Base-by-base conservation (phyloP, 2,888 invertebrate species). In the Cephus pulcher region DNA sequence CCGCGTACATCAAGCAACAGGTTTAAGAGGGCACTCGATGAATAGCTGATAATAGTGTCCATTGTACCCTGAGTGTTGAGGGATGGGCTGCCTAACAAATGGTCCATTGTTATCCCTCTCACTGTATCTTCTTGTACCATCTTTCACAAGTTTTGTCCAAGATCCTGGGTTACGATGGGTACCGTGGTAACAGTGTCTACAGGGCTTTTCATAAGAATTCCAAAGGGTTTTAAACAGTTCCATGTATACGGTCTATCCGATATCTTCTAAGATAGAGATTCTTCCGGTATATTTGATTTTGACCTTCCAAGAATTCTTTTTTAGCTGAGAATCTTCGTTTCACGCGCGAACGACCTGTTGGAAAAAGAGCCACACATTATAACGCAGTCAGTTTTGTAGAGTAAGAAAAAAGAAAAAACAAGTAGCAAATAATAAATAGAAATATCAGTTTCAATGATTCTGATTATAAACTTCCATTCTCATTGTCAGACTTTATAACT, bases 41-140 rank as follows among this genome's bases (percentile, higher is more conserved):
- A 88, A 87, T 86, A 86, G 83, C 82, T 83, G 86, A 89, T 89
- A 89, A 89, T 89, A 88, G 88, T 86, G 84, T 85, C 86, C 88
- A 88, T 90, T 89, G 88, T 90, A 78, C 79, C 78, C 80, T 75
- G 75, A 80, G 82, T 84, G 82, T 84, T 82, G 81, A 82, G 82
- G 82, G 85, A 86, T 82, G 83, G 82, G 78, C 82, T 83, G 79
- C 82, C 82, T 86, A 87, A 90, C 89, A 89, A 90, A 89, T 88
- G 89, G 86, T 81, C 88, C 89, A 90, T 90, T 90, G 90, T 89
- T 88, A 83, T 83, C 83, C 81, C 80, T 82, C 80, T 80, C 79
- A 76, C 76, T 76, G 56, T 56, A 56, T 76, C 77, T 81, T 81
- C 82, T 78, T 80, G 71, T 40, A 68, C 75, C 15, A 75, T 79